Conservation (phyloP, 1,140 invertebrate genomes). For the Drosophila sproati region DNA sequence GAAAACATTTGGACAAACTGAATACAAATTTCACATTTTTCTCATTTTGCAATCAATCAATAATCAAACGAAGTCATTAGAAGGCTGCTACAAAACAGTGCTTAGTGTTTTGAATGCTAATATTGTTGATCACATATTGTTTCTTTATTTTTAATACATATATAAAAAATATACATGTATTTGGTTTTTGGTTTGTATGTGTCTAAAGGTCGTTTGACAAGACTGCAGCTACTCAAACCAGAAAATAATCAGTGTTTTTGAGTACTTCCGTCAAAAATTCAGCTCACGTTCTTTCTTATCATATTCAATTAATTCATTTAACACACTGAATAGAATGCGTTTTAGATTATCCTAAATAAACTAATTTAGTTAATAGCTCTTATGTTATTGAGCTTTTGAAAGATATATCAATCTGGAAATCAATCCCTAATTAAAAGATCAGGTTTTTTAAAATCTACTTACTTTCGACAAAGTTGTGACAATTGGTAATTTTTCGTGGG, state of each 20-base stretch:
- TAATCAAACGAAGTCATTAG: constrained; percentile 23
- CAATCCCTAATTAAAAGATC: no score
- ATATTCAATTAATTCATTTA: constrained; percentile 30
- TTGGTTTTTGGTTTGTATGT: neutral
- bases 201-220: constrained; percentile 30
- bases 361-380: no score
- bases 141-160: neutral
- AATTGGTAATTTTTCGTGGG: no score
- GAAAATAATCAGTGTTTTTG: neutral
- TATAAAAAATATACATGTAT: neutral
- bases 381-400: no score
- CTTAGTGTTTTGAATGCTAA: constrained; percentile 10
- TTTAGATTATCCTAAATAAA: neutral
- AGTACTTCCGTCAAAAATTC: constrained; percentile 42
- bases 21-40: constrained; percentile 50
- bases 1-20: constrained; percentile 49
- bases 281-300: constrained; percentile 26
- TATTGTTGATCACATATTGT: constrained; percentile 3
- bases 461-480: no score
- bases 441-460: no score
- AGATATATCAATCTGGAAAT: no score
- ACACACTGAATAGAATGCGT: constrained; percentile 19
- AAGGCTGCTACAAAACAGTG: constrained; percentile 20
- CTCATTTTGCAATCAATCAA: constrained; percentile 67
- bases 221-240: neutral